phyloP scores from a whole-genome alignment of 2,113 vertebrate species.

The Engraulis encrasicolus region DNA sequence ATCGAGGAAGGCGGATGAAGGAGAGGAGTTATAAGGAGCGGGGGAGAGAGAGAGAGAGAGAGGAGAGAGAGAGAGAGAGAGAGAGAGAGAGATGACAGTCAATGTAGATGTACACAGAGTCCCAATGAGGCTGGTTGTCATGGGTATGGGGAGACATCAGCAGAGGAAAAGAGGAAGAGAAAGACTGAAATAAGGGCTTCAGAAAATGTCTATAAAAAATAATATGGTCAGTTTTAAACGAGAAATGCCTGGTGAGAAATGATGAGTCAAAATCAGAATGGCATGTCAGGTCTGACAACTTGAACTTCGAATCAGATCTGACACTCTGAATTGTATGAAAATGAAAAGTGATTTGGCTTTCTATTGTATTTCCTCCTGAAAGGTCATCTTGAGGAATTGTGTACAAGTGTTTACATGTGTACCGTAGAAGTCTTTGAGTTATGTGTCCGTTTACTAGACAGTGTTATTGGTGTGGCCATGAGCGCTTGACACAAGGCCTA shows the following conservation, averaged over 20 bases:
- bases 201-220: neutral
- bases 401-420: neutral
- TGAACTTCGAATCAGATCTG: neutral
- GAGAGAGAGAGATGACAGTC: slow-evolving; percentile 2
- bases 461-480: neutral
- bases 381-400: neutral
- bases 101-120: neutral
- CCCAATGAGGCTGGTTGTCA: neutral
- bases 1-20: neutral
- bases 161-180: neutral
- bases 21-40: neutral
- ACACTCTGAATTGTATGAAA: neutral
- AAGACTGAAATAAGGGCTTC: neutral
- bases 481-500: neutral
- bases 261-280: neutral
- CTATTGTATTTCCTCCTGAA: neutral
- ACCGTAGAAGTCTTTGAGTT: neutral
- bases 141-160: neutral
- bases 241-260: neutral
- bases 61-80: neutral
- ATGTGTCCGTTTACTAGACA: neutral
- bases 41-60: neutral
- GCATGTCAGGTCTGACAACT: neutral
- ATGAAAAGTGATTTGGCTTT: neutral
- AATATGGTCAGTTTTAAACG: neutral